These are phyloP conservation scores for Idaea straminata DNA, from an alignment of 2,888 invertebrate genomes.

Conservation along the genomic window DNA sequence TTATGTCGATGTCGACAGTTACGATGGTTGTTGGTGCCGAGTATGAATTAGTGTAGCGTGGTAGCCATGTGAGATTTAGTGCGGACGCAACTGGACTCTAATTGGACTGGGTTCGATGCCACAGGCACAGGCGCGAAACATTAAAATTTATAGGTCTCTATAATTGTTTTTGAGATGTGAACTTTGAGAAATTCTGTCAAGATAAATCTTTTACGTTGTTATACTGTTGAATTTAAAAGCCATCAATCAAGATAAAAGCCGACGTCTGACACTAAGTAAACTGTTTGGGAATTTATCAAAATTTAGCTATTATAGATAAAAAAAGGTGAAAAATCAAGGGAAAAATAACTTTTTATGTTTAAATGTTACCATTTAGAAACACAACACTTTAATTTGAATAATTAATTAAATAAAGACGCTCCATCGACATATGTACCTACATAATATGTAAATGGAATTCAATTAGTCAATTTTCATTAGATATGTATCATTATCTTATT, in stretches of 20 bases:
- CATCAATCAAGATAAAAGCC: constrained; percentile 1
- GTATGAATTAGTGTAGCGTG: constrained; percentile 78
- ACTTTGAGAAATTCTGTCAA: constrained; percentile 47
- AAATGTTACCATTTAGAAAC: background rate
- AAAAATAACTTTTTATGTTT: background rate
- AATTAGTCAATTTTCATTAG: constrained; percentile 16
- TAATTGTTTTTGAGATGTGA: constrained; percentile 73
- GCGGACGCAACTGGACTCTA: constrained; percentile 65
- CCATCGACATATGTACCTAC: constrained; percentile 9
- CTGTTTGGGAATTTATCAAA: background rate
- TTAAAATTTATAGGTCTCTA: constrained; percentile 72
- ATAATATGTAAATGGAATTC: constrained; percentile 13
- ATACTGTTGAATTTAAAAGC: constrained; percentile 13
- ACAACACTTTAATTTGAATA: constrained; percentile 7
- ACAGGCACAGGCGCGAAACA: constrained; percentile 71
- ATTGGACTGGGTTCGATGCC: constrained; percentile 74
- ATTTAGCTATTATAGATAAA: background rate
- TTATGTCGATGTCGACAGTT: constrained; percentile 66
- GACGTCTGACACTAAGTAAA: background rate
- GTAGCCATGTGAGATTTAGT: constrained; percentile 76
- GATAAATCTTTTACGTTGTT: constrained; percentile 48
- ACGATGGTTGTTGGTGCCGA: constrained; percentile 58
- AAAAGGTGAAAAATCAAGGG: background rate
- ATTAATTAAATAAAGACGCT: constrained; percentile 21
- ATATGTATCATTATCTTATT: constrained; percentile 22